phyloP scores from a whole-genome alignment of 2,113 vertebrate genomes.

The Oceanites oceanicus region DNA sequence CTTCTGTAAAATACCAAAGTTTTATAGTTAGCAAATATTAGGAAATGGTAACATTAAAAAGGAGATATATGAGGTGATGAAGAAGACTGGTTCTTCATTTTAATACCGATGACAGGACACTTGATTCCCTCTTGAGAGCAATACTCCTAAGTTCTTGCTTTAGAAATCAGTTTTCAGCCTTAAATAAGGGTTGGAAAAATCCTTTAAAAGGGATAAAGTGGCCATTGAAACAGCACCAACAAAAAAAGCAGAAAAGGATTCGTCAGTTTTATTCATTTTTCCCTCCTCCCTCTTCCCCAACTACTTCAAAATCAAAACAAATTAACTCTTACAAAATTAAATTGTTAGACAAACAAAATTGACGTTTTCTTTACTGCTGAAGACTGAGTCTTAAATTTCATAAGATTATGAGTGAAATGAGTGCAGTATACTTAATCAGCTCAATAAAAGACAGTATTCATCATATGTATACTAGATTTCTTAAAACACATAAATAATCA shows the following conservation, averaged over 20 bases:
- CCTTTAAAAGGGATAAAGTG: conserved; percentile 29
- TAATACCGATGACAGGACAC: conserved; percentile 67
- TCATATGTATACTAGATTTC: background rate
- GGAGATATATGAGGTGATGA: conserved; percentile 57
- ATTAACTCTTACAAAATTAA: too few species aligned
- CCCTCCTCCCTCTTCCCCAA: background rate
- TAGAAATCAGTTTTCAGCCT: conserved; percentile 37
- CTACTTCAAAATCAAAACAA: conserved; percentile 1
- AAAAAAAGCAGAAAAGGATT: background rate
- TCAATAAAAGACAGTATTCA: background rate
- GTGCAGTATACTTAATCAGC: background rate
- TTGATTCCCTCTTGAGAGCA: conserved; percentile 52
- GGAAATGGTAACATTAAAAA: conserved; percentile 54
- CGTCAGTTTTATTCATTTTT: background rate
- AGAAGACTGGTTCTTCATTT: conserved; percentile 62
- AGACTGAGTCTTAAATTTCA: background rate
- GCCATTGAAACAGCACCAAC: background rate
- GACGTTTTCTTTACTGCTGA: background rate
- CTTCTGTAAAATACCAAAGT: conserved; percentile 63
- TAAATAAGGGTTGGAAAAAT: conserved; percentile 28
- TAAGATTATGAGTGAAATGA: background rate
- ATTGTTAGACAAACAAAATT: background rate
- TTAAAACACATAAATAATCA: background rate
- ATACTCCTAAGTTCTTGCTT: conserved; percentile 30
- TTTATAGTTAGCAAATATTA: conserved; percentile 58